Evolutionary conservation across 2,113 vertebrate species (phyloP), one percentile per base, ranked within the genome.

Genomic region (Phyllopteryx taeniolatus): DNA sequence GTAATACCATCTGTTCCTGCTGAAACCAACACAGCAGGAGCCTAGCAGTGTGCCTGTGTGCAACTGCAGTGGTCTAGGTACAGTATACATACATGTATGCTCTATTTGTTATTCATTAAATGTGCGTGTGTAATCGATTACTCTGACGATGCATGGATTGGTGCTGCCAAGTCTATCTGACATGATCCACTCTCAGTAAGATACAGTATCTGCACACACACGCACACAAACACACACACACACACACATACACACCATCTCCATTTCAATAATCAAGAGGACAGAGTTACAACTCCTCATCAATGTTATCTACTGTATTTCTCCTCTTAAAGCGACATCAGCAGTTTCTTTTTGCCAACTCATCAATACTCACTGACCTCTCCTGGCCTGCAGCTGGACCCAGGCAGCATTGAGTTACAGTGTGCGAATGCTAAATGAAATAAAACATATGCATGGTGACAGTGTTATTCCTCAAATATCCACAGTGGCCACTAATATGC

Each of bases 1-100:
- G 74, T 68, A 76, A 75, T 71, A 79, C 87, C 89, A 89, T 90
- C 89, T 89, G 89, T 86, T 89, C 82, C 75, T 70, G 76, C 78
- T 86, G 86, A 86, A 87, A 85, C 86, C 85, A 85, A 85, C 87
- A 82, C 83, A 84, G 83, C 82, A 85, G 85, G 86, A 83, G 33
- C 71, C 71, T 51, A 72, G 68, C 42, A 64, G 31, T 47, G 31
- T 47, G 14, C 67, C 46, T 46, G 65, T 67, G 70, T 67, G 67
- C 53, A 35, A 75, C 46, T 27, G 51, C 12, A 44, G 8, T n/a
- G 4, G 5, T 60, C 14, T 61, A 2, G 31, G 13, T 61, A 8
- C 35, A 39, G 35, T 39, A 39, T 35, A 35, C 15, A 8, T 35
- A 35, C 15, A 6, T 13, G 13, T 13, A 27, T n/a, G 7, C 56